A percentile compares a stretch with the other conserved stretches of the same genome.
Conservation (phyloP, 2,113 vertebrate species). For the Electrona antarctica region DNA sequence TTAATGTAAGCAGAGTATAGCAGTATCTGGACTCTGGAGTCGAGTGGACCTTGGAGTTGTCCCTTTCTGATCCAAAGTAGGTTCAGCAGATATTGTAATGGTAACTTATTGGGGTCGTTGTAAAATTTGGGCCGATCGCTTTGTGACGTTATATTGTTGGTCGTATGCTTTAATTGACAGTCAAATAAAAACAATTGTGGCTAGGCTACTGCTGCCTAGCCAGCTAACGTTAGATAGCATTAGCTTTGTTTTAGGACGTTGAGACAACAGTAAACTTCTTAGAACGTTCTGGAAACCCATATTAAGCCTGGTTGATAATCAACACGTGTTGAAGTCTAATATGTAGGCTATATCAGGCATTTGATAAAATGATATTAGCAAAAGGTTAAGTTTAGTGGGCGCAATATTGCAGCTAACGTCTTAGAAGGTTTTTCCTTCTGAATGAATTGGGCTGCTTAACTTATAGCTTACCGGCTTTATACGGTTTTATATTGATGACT, state of each 20-base stretch:
- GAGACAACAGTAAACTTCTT: slow-evolving; percentile 37
- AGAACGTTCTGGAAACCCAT: slow-evolving; percentile 64
- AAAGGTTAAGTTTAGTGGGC: no score
- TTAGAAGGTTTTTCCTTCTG: no score
- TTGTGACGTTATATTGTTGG: not conserved
- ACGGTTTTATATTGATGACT: no score
- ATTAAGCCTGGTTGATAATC: not conserved
- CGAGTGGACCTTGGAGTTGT: not conserved
- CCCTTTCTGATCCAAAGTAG: not conserved
- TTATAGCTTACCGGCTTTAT: no score
- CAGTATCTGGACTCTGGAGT: no score
- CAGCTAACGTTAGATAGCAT: slow-evolving; percentile 26
- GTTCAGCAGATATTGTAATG: slow-evolving; percentile 6
- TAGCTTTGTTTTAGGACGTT: slow-evolving; percentile 18
- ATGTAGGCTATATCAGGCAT: no score
- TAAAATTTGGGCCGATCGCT: not conserved
- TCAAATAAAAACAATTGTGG: not conserved
- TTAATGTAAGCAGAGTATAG: no score
- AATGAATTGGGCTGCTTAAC: no score
- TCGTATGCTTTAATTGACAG: no score
- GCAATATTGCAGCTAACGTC: no score
- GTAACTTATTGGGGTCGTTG: slow-evolving; percentile 17
- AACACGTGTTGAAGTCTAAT: not conserved
- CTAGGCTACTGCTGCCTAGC: slow-evolving; percentile 50
- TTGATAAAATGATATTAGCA: no score